Conservation (phyloP, 2,797 vertebrate genomes). For the Mus caroli region DNA sequence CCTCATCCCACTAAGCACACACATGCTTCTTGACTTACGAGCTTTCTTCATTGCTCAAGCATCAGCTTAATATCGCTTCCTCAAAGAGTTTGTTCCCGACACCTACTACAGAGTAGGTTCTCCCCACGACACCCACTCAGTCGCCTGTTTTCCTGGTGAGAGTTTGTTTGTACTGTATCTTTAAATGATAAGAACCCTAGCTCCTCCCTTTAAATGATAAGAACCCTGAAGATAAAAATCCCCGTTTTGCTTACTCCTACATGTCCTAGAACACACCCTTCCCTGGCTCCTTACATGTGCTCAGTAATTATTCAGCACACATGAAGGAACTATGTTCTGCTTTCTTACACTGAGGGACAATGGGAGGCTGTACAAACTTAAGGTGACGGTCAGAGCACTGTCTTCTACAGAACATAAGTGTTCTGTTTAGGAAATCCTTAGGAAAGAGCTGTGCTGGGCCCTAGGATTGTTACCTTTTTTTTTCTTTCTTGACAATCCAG, state of each 20-base stretch:
- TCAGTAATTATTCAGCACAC: background rate
- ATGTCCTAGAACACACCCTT: background rate
- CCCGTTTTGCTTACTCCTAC: background rate
- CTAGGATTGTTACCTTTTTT: constrained; percentile 2
- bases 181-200: background rate
- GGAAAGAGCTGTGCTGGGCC: background rate
- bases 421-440: constrained; percentile 14
- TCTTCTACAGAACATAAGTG: background rate
- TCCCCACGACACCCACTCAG: background rate
- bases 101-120: background rate
- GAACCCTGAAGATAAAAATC: background rate
- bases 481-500: background rate
- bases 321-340: background rate
- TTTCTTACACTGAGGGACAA: background rate
- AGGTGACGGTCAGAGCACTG: background rate
- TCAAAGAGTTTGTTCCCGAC: background rate
- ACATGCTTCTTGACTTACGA: background rate
- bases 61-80: background rate
- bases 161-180: background rate
- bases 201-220: background rate
- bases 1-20: background rate
- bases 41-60: background rate
- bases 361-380: background rate
- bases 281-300: background rate
- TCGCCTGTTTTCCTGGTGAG: background rate